Base-by-base conservation (phyloP, 1,140 invertebrate species). In the Drosophila kikkawai region DNA sequence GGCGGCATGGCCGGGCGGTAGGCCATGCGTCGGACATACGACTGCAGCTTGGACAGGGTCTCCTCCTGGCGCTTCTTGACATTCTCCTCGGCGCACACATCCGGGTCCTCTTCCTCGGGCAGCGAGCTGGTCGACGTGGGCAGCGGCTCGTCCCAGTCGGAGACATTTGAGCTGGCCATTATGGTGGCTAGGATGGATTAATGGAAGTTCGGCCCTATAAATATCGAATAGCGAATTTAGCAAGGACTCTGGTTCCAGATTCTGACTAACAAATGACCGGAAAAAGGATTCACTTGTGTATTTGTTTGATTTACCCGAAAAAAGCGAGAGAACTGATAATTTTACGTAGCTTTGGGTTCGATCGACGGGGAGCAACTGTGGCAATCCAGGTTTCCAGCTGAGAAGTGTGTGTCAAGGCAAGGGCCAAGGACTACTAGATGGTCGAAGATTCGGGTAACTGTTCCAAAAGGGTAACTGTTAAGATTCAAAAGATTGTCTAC, bases 121-220 rank as follows among this genome's bases (percentile, higher is more conserved):
- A 68, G 57, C 19, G 74, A 67, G 0, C 55, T 58, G 2, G 69
- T 47, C 13, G 91, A 83, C 9, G 87, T 68, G 5, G 84, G 79
- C 51, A 92, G 26, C 13, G 91, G 79, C 58, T 80, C 80, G 48
- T 92, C 91, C 91, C 91, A 92, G 55, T 91, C 87, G 22, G 79
- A 75, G 6, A 91, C 66, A 53, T 90, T 85, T 11, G 75, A 76
- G 48, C 86, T 90, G 7, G 85, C 85, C 85, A 88, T 88, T 9
- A 5, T 42, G 15, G 3, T 44, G 17, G 22, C 7, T 47, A 7
- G 6, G 5, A 1, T 15, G 4, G 26, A 37, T 11, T 45, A 9
- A 53, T 5, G 47, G 1, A 15, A 9, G 22, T 9, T 9, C 4
- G 22, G 63, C 32, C 29, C 64, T 13, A 8, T 29, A 6, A 65